Evolutionary conservation across 2,113 vertebrate species (phyloP).

Genomic region (Cyanistes caeruleus): DNA sequence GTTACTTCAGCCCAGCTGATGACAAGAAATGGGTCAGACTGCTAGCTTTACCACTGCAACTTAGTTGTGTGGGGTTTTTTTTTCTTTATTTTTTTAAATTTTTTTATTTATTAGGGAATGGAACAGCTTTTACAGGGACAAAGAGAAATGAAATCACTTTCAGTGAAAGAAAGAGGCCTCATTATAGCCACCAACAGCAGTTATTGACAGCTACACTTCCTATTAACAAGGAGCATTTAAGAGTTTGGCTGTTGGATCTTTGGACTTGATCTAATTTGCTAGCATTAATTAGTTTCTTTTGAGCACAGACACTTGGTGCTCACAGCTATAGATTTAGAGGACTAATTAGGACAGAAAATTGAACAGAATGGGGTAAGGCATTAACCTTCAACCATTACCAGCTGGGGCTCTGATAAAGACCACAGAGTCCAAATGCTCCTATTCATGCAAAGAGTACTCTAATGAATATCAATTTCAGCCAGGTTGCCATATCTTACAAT

Average conservation of each 20-base stretch:
- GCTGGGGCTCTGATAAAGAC: slow-evolving; percentile 90
- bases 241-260: slow-evolving; percentile 89
- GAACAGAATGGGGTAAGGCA: slow-evolving; percentile 85
- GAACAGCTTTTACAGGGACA: slow-evolving; percentile 82
- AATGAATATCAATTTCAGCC: slow-evolving; percentile 85
- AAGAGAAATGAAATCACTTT: slow-evolving; percentile 94
- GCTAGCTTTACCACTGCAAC: slow-evolving; percentile 68
- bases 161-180: slow-evolving; percentile 85
- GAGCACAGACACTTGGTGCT: slow-evolving; percentile 88
- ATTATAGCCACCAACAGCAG: slow-evolving; percentile 87
- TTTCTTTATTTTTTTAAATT: neutral
- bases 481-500: slow-evolving; percentile 72
- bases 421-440: slow-evolving; percentile 86
- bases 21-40: slow-evolving; percentile 76
- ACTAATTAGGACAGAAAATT: slow-evolving; percentile 90
- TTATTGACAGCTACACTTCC: slow-evolving; percentile 89
- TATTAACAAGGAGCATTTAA: slow-evolving; percentile 88
- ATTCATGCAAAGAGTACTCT: slow-evolving; percentile 84
- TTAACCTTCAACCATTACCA: slow-evolving; percentile 89
- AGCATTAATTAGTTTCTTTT: slow-evolving; percentile 93
- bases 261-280: slow-evolving; percentile 95
- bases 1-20: slow-evolving; percentile 75
- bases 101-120: slow-evolving; percentile 64
- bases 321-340: slow-evolving; percentile 88
- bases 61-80: slow-evolving; percentile 56